A percentile compares a stretch with the other conserved stretches of the same genome.
Conservation (phyloP, 2,888 invertebrate species). For the Zhuqinia jingwanae region DNA sequence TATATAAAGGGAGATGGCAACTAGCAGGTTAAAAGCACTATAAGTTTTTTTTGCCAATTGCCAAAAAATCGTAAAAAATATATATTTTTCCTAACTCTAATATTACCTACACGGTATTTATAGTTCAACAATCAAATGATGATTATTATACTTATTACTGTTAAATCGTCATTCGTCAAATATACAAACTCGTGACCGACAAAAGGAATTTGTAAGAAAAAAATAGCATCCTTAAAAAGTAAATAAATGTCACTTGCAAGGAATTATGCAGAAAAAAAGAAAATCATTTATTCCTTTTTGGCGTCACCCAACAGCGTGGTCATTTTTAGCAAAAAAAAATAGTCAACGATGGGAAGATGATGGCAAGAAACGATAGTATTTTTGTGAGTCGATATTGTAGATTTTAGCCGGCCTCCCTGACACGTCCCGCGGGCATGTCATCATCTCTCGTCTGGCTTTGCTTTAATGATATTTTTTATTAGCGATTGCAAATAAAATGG, state of each 20-base stretch:
- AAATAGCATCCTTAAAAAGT: constrained; percentile 8
- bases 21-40: not conserved
- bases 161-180: constrained; percentile 23
- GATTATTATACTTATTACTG: not conserved
- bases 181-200: constrained; percentile 26
- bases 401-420: too few species aligned
- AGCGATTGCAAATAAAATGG: constrained; percentile 34
- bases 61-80: not conserved
- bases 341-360: not conserved
- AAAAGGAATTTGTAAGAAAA: constrained; percentile 31
- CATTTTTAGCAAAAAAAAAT: not conserved
- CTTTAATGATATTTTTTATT: constrained; percentile 14
- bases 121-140: not conserved
- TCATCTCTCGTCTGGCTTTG: not conserved
- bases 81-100: not conserved
- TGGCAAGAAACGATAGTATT: not conserved
- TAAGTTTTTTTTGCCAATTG: not conserved
- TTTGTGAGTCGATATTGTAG: too few species aligned
- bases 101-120: not conserved
- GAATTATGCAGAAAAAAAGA: not conserved
- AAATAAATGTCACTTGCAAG: constrained; percentile 47
- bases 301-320: not conserved
- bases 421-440: not conserved
- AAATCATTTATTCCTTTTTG: constrained; percentile 18
- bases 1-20: not conserved